These are phyloP conservation scores for Acanthisitta chloris DNA, from an alignment of 2,113 vertebrate species.

Conservation along the genomic window DNA sequence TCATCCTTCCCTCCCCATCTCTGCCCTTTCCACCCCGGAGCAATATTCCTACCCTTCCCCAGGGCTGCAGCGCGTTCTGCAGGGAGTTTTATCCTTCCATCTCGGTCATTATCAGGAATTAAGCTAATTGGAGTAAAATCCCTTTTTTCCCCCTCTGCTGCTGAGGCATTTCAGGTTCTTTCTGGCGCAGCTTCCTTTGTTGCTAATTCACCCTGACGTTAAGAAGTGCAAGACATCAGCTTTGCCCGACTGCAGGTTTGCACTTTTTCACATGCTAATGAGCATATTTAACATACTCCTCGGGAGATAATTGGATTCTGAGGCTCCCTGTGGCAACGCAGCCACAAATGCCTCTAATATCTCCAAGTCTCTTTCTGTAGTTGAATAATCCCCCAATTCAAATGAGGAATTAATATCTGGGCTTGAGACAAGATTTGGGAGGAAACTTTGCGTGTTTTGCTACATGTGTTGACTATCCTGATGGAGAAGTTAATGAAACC, in stretches of 20 bases:
- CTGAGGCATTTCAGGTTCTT: not conserved
- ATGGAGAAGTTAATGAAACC: not conserved
- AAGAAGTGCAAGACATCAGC: not conserved
- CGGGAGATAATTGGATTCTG: not conserved
- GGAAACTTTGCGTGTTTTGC: not conserved
- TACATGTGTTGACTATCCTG: not conserved
- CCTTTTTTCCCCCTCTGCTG: not conserved
- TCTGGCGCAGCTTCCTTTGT: not conserved
- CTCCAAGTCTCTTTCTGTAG: not conserved
- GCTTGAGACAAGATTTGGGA: not conserved
- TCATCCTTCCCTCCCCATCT: not conserved
- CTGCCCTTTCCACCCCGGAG: accelerated
- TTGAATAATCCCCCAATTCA: not conserved
- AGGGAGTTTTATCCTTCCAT: not conserved
- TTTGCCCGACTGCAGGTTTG: not conserved
- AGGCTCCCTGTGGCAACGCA: not conserved
- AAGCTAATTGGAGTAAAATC: not conserved
- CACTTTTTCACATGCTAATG: slow-evolving; percentile 13
- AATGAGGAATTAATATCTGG: not conserved
- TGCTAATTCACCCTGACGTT: not conserved
- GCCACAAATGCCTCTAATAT: not conserved
- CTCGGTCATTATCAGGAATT: not conserved
- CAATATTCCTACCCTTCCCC: not conserved
- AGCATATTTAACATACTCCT: not conserved
- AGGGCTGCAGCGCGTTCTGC: not conserved